Conservation (phyloP, 2,797 vertebrate genomes). For the Hydrocynus forskahlii region DNA sequence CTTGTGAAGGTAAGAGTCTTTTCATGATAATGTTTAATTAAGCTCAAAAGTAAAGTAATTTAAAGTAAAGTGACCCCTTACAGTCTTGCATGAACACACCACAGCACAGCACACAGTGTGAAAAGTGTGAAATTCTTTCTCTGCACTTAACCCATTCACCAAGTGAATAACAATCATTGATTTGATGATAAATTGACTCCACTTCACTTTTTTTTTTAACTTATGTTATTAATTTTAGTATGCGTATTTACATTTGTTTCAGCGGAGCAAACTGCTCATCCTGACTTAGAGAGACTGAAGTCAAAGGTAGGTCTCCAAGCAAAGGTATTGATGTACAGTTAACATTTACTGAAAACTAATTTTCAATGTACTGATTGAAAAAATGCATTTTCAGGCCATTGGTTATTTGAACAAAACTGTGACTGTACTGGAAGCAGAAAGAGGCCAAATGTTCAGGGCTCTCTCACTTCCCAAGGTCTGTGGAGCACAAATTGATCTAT, state of each 20-base stretch:
- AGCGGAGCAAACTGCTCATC: constrained; percentile 4
- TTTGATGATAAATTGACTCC: too few relatives aligned
- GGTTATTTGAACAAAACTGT: constrained; percentile 22
- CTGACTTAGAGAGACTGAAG: constrained; percentile 14
- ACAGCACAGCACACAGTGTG: too few relatives aligned
- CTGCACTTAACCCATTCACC: too few relatives aligned
- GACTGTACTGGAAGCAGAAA: constrained; percentile 15
- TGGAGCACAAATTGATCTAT: background rate
- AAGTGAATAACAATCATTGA: too few relatives aligned
- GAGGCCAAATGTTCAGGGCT: constrained; percentile 16
- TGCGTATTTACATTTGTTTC: background rate
- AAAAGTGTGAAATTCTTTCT: too few relatives aligned
- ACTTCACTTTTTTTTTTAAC: too few relatives aligned
- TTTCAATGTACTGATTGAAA: background rate
- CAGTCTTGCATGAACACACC: background rate
- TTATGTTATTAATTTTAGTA: too few relatives aligned
- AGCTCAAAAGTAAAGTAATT: too few relatives aligned
- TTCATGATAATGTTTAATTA: background rate
- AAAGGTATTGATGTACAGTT: background rate
- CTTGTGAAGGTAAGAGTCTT: background rate
- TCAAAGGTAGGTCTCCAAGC: constrained; percentile 2
- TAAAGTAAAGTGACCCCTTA: too few relatives aligned
- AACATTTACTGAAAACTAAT: background rate
- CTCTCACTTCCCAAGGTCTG: constrained; percentile 26
- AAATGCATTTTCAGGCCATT: constrained; percentile 7